These are phyloP conservation scores for Hemibagrus wyckioides DNA, from an alignment of 2,113 vertebrate species.

Conservation along the genomic window DNA sequence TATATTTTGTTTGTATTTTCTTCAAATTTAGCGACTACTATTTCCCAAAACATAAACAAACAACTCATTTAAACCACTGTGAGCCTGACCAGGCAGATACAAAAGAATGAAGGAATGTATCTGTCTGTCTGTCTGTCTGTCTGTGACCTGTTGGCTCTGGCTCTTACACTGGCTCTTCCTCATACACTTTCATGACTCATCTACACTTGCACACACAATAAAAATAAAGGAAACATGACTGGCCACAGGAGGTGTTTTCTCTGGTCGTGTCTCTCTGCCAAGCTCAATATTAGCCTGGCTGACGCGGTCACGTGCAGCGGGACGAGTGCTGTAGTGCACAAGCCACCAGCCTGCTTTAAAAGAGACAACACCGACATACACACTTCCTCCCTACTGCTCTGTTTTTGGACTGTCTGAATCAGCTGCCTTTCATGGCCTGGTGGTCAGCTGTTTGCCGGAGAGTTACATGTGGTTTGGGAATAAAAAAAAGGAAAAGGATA, in stretches of 20 bases:
- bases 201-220: constrained; percentile 20
- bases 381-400: constrained; percentile 1
- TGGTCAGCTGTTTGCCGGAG: neutral
- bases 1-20: no score
- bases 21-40: no score
- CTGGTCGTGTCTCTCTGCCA: constrained; percentile 48
- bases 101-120: no score
- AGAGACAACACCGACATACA: constrained; percentile 51
- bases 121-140: neutral
- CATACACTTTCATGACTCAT: constrained; percentile 7
- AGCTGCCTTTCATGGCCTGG: constrained; percentile 12
- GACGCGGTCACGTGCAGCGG: constrained; percentile 28
- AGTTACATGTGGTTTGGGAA: neutral
- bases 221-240: constrained; percentile 37
- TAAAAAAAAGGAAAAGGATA: neutral
- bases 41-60: no score
- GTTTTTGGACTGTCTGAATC: neutral
- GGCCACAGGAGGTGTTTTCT: constrained; percentile 35
- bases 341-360: constrained; percentile 46
- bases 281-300: constrained; percentile 52
- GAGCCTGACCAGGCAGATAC: no score
- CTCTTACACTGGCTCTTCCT: neutral
- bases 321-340: constrained; percentile 36
- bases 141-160: neutral
- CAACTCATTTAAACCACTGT: no score